Conservation (phyloP, 2,113 vertebrate genomes). For the Australoheros scitulus region DNA sequence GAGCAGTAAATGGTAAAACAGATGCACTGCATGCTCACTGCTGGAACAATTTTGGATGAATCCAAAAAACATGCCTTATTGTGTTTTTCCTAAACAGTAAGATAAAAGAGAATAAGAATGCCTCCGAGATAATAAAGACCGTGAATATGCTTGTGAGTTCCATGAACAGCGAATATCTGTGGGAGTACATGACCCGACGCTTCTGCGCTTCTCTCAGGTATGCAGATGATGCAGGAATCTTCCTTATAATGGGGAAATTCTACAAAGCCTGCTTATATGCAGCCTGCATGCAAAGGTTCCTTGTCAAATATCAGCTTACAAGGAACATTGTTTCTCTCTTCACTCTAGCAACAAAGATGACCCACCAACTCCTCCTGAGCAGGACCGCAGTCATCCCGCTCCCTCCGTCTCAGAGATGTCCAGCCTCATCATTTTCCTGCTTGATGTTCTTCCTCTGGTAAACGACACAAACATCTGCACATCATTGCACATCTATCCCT, state of each 20-base stretch:
- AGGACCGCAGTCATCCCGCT: slow-evolving; percentile 59
- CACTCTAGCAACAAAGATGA: slow-evolving; percentile 68
- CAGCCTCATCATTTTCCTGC: slow-evolving; percentile 88
- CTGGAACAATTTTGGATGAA: background rate
- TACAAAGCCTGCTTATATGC: background rate
- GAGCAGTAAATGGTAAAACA: background rate
- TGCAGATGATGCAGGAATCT: background rate
- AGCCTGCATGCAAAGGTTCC: background rate
- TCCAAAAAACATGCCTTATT: background rate
- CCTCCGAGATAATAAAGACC: slow-evolving; percentile 94
- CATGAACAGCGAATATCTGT: slow-evolving; percentile 91
- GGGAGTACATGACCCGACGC: slow-evolving; percentile 92
- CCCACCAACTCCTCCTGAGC: slow-evolving; percentile 22
- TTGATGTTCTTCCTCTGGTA: slow-evolving; percentile 95
- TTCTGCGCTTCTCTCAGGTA: slow-evolving; percentile 92
- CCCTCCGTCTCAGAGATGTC: slow-evolving; percentile 88
- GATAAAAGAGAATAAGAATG: slow-evolving; percentile 93
- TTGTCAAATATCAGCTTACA: background rate
- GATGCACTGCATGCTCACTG: background rate
- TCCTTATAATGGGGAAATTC: background rate
- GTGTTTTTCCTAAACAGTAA: slow-evolving; percentile 75
- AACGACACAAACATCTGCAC: slow-evolving; percentile 29
- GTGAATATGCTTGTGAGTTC: slow-evolving; percentile 92
- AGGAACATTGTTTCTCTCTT: background rate
- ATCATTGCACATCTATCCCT: background rate